A percentile compares a stretch with the other conserved stretches of the same genome.
phyloP scores from a whole-genome alignment of 2,797 vertebrate species.

The Fistularia commersonii region DNA sequence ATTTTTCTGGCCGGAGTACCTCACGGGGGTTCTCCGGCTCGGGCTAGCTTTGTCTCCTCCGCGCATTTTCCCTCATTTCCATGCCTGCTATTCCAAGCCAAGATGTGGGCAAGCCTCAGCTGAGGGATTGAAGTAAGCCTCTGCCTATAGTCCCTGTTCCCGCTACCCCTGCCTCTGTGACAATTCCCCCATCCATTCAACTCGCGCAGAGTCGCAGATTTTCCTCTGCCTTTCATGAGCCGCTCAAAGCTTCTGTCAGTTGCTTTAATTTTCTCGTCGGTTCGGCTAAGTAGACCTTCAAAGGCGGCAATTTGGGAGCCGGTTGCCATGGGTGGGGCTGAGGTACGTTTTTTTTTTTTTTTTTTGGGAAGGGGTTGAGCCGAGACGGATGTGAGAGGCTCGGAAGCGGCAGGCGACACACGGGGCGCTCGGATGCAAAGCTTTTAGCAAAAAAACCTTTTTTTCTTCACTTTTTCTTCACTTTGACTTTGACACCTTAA shows the following conservation, averaged over 20 bases:
- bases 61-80: conserved; percentile 39
- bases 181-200: conserved; percentile 51
- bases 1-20: neutral
- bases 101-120: conserved; percentile 29
- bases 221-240: conserved; percentile 62
- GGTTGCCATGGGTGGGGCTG: conserved; percentile 28
- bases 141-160: conserved; percentile 41
- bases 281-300: conserved; percentile 70
- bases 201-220: conserved; percentile 57
- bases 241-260: conserved; percentile 59
- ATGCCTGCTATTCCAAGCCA: conserved; percentile 34
- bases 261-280: conserved; percentile 67
- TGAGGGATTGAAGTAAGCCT: conserved; percentile 54
- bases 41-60: conserved; percentile 33
- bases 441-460: too few relatives aligned
- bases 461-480: too few relatives aligned
- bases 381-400: conserved; percentile 12
- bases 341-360: conserved; percentile 26
- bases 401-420: conserved; percentile 8
- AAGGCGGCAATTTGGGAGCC: conserved; percentile 43
- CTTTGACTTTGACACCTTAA: too few relatives aligned
- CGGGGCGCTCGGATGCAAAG: neutral
- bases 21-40: conserved; percentile 13
- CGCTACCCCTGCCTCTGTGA: conserved; percentile 31
- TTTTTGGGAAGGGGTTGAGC: conserved; percentile 22